These are phyloP conservation scores for Scomber japonicus DNA, from an alignment of 2,113 vertebrate species.

Conservation along the genomic window DNA sequence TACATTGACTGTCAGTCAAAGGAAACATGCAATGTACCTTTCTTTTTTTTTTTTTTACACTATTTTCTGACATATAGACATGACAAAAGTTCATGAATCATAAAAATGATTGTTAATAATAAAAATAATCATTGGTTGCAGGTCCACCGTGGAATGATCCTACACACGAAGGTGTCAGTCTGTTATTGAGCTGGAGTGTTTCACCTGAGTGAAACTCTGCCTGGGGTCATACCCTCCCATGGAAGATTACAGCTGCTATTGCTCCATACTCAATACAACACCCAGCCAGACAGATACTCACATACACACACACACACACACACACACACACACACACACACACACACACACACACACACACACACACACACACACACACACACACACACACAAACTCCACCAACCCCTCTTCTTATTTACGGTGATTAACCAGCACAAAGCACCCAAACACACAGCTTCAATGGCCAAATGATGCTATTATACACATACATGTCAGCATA, in stretches of 20 bases:
- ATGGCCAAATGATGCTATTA: conserved; percentile 18
- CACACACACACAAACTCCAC: conserved; percentile 1
- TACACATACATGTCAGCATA: conserved; percentile 22
- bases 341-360: not conserved
- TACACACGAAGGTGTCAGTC: conserved; percentile 18
- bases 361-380: not conserved
- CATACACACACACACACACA: conserved; percentile 18
- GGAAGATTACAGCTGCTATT: conserved; percentile 41
- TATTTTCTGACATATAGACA: not conserved
- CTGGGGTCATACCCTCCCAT: conserved; percentile 29
- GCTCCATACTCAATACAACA: conserved; percentile 34
- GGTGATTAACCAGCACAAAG: conserved; percentile 63
- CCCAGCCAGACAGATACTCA: conserved; percentile 12
- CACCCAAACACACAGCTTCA: conserved; percentile 41
- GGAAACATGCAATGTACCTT: not conserved
- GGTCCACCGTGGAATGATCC: not conserved
- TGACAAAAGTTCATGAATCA: not conserved
- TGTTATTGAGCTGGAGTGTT: conserved; percentile 12
- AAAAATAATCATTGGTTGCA: not conserved
- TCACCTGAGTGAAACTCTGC: conserved; percentile 7
- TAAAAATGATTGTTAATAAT: not conserved
- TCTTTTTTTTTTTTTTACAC: no score
- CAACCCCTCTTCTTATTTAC: conserved; percentile 23
- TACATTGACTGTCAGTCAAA: no score
- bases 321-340: not conserved